A percentile compares a stretch with the other conserved stretches of the same genome.
These are phyloP conservation scores for Drosophila trapezifrons DNA, from an alignment of 1,140 invertebrate genomes.

Conservation along the genomic window DNA sequence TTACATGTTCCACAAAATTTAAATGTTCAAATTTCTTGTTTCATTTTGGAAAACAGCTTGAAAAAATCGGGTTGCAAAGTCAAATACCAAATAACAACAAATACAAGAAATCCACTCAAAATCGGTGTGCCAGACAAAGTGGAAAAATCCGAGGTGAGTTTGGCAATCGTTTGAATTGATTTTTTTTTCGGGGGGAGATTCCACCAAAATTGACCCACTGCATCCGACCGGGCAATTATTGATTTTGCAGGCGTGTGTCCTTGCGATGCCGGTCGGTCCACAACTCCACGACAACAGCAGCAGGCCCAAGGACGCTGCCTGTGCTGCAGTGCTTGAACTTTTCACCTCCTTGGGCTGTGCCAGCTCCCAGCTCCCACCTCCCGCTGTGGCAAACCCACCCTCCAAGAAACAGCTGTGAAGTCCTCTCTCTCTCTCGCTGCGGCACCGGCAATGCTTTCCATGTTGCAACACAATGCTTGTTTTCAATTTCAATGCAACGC, in stretches of 20 bases:
- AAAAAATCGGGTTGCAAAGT: slow-evolving; percentile 19
- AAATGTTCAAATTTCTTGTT: slow-evolving; percentile 35
- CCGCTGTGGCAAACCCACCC: neutral
- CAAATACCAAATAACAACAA: slow-evolving; percentile 5
- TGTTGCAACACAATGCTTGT: slow-evolving; percentile 46
- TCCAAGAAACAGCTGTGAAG: slow-evolving; percentile 53
- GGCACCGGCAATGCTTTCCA: slow-evolving; percentile 38
- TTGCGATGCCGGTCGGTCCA: slow-evolving; percentile 51
- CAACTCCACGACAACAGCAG: slow-evolving; percentile 19
- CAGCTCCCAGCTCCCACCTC: too few relatives aligned
- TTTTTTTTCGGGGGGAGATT: slow-evolving; percentile 15
- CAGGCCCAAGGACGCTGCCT: slow-evolving; percentile 61
- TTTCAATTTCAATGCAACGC: slow-evolving; percentile 52
- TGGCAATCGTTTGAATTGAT: slow-evolving; percentile 50
- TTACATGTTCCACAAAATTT: slow-evolving; percentile 9
- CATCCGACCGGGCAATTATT: slow-evolving; percentile 51
- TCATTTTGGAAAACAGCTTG: slow-evolving; percentile 44
- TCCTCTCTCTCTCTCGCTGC: slow-evolving; percentile 33
- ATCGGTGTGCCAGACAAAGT: slow-evolving; percentile 52
- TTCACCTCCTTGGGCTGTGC: slow-evolving; percentile 39
- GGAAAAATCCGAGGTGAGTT: slow-evolving; percentile 61
- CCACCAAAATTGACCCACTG: slow-evolving; percentile 19
- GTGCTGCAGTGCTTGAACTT: slow-evolving; percentile 66
- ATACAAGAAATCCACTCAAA: slow-evolving; percentile 30
- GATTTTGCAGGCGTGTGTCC: slow-evolving; percentile 72